Percentiles rank a stretch among this genome's conserved stretches.
These are phyloP conservation scores for Holothuria glaberrima DNA, from an alignment of 35 echinoderm and acorn worm species.

Conservation along the genomic window DNA sequence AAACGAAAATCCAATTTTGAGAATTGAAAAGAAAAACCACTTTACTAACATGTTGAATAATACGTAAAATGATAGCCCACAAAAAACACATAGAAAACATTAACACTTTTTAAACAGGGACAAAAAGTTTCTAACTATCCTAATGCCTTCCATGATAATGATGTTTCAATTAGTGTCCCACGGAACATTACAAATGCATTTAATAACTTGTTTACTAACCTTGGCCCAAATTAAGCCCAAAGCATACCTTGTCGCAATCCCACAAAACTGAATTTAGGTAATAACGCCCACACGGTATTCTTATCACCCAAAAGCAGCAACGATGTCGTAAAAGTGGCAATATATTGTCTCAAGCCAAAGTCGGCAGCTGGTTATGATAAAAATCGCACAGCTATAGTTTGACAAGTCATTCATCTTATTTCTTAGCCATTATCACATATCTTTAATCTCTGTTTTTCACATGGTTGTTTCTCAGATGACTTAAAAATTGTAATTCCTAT, in stretches of 20 bases:
- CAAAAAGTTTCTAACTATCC: not conserved
- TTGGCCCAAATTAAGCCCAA: not conserved
- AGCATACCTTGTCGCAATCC: not conserved
- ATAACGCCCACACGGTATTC: not conserved
- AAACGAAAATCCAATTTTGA: conserved; percentile 2
- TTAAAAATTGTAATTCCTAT: conserved; percentile 9
- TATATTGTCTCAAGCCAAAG: too few species aligned
- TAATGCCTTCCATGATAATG: not conserved
- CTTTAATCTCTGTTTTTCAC: not conserved
- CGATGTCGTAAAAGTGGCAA: too few species aligned
- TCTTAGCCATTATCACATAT: not conserved
- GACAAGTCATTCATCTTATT: too few species aligned
- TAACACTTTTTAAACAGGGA: not conserved
- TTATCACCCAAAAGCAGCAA: not conserved
- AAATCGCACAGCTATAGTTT: too few species aligned
- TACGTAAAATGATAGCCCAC: conserved; percentile 6
- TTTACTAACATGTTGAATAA: not conserved
- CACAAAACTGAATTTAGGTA: not conserved
- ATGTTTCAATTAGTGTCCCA: not conserved
- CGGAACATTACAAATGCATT: not conserved
- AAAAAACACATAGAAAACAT: not conserved
- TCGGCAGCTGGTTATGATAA: too few species aligned
- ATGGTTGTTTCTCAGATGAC: not conserved
- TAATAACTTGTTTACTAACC: not conserved
- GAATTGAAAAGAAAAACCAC: conserved; percentile 3